Base-by-base conservation (phyloP, 2,888 invertebrate species). In the Nomada ruficornis region DNA sequence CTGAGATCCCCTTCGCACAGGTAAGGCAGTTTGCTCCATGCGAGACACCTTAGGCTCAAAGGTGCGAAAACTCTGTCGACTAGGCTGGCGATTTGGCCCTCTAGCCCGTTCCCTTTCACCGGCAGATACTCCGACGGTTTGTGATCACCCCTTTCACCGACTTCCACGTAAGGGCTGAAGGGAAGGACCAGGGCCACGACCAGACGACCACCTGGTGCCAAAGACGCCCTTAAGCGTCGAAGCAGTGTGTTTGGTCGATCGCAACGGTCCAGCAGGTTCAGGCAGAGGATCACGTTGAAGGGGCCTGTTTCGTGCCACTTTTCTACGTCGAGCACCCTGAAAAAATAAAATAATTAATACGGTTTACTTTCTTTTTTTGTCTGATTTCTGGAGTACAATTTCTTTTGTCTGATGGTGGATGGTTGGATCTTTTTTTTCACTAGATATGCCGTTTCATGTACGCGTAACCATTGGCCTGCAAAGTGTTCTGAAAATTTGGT, bases 1-100 rank as follows among this genome's bases (percentile, higher is more conserved):
- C 97, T 96, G 86, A 99, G 95, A 94, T 99, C 99, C 0, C 99
- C 99, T 94, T 99, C 99, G 94, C 99, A 99, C 55, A 99, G 95
- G 93, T 99, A 99, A 0, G 99, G 99, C 59, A 98, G 96, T 90
- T 98, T 96, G 15, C 98, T 96, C 98, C 99, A 99, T 7, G 96
- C 95, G 64, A 96, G 95, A 57, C 99, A 95, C 76, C 96, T 95
- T 93, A 98, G 98, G 4, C 97, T 97, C 68, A 95, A 94, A 0
- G 96, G 96, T 42, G 94, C 92, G 67, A 97, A 95, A 9, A 97
- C 96, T 79, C 95, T 92, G 54, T 94, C 92, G 36, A 96, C 94
- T 89, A 98, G 96, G 83, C 97, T 96, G 10, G 95, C 94, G 9
- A 97, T 96, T 94, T 99, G 99, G 77, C 97, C 96, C 92, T 98